Evolutionary conservation across 1,140 invertebrate genomes (phyloP).

Genomic region (Steinernema khuongi): DNA sequence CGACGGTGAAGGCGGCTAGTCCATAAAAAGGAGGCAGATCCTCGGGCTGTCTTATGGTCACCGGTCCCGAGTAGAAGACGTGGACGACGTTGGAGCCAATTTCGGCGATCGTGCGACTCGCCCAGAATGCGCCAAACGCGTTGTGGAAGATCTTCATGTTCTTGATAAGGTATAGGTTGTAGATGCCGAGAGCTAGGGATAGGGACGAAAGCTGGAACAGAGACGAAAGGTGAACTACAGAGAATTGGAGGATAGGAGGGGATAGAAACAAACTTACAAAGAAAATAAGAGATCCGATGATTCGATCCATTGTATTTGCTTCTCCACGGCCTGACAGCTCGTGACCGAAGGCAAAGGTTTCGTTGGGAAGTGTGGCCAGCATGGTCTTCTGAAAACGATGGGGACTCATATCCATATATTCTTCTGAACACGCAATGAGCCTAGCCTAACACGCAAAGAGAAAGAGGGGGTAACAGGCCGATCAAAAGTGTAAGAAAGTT

Average conservation of each 20-base stretch:
- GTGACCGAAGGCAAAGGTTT: neutral
- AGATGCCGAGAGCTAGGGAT: neutral
- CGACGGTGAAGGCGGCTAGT: neutral
- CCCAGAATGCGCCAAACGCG: neutral
- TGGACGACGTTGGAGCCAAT: neutral
- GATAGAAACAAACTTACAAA: neutral
- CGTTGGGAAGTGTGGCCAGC: neutral
- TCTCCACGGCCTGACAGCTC: neutral
- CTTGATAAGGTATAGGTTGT: neutral
- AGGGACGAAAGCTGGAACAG: neutral
- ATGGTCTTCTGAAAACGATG: too few species aligned
- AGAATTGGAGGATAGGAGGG: too few species aligned
- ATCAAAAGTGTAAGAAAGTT: too few species aligned
- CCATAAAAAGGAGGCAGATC: neutral
- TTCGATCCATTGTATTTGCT: neutral
- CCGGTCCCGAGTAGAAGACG: neutral
- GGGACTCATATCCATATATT: too few species aligned
- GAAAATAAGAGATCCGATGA: neutral
- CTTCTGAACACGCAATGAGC: too few species aligned
- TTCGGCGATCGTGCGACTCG: neutral
- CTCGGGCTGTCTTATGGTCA: neutral
- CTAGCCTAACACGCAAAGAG: too few species aligned
- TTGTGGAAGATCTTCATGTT: neutral
- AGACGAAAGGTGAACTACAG: too few species aligned
- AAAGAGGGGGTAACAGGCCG: too few species aligned